Evolutionary conservation across 2,888 invertebrate species (phyloP).

Genomic region (Noctua comes): DNA sequence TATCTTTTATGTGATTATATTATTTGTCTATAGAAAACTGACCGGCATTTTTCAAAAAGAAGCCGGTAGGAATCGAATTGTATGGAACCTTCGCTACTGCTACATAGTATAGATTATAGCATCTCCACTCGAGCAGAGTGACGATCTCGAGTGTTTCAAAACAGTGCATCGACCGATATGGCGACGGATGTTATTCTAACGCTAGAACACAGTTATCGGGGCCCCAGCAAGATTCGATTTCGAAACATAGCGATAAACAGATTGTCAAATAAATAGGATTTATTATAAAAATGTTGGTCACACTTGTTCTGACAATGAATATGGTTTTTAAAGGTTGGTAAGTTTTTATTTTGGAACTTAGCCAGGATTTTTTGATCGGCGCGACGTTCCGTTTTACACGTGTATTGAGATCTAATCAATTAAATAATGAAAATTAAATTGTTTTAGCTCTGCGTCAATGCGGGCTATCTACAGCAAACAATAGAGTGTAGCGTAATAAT

Average conservation of each 20-base stretch:
- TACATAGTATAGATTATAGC: constrained; percentile 14
- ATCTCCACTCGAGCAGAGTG: constrained; percentile 15
- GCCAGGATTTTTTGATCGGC: background rate
- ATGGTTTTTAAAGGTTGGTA: constrained; percentile 19
- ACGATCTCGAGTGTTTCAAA: constrained; percentile 47
- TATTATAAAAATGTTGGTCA: constrained; percentile 10
- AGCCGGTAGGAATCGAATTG: too few relatives aligned
- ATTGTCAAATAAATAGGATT: background rate
- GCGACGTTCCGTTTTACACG: background rate
- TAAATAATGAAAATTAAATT: background rate
- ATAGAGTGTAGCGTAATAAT: background rate
- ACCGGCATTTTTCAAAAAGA: too few relatives aligned
- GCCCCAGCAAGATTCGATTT: constrained; percentile 22
- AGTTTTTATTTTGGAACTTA: constrained; percentile 32
- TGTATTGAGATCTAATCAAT: background rate
- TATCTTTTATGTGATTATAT: too few relatives aligned
- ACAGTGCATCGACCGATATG: constrained; percentile 57
- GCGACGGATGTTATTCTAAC: constrained; percentile 51
- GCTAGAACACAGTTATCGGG: constrained; percentile 41
- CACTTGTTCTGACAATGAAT: background rate
- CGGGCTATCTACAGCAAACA: background rate
- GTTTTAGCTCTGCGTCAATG: background rate
- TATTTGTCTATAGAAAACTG: too few relatives aligned
- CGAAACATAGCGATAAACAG: constrained; percentile 13
- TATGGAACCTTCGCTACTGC: too few relatives aligned